Evolutionary conservation across 2,888 invertebrate genomes (phyloP).

Genomic region (Sturmia bella): DNA sequence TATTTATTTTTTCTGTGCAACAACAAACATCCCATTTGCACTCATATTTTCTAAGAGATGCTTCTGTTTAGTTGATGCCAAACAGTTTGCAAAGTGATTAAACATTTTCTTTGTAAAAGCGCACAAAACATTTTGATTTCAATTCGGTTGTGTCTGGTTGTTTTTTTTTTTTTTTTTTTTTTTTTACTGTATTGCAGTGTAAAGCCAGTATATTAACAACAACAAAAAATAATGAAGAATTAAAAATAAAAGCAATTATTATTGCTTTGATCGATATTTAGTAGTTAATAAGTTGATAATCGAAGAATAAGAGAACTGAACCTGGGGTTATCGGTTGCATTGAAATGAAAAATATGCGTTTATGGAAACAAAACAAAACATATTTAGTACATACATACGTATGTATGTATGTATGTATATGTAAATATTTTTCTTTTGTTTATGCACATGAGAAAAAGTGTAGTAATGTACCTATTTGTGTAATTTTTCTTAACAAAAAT

Average conservation of each 20-base stretch:
- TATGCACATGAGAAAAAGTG: slow-evolving; percentile 1
- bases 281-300: no score
- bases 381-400: no score
- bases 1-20: not conserved
- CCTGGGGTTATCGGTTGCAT: slow-evolving; percentile 29
- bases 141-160: slow-evolving; percentile 44
- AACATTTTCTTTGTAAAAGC: not conserved
- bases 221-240: slow-evolving; percentile 20
- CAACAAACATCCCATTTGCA: slow-evolving; percentile 13
- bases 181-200: slow-evolving; percentile 17
- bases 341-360: slow-evolving; percentile 5
- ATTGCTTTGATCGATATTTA: slow-evolving; percentile 13
- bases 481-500: slow-evolving; percentile 10
- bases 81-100: slow-evolving; percentile 11
- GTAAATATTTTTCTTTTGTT: slow-evolving; percentile 9
- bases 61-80: slow-evolving; percentile 14
- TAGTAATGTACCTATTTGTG: not conserved
- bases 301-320: not conserved
- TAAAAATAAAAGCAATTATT: not conserved
- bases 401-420: no score
- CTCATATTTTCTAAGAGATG: not conserved
- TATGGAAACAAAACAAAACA: slow-evolving; percentile 1
- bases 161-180: no score
- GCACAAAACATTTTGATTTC: slow-evolving; percentile 53
- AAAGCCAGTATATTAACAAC: not conserved